phyloP scores from a whole-genome alignment of 2,113 vertebrate genomes.

The Lamprologus lemairii region DNA sequence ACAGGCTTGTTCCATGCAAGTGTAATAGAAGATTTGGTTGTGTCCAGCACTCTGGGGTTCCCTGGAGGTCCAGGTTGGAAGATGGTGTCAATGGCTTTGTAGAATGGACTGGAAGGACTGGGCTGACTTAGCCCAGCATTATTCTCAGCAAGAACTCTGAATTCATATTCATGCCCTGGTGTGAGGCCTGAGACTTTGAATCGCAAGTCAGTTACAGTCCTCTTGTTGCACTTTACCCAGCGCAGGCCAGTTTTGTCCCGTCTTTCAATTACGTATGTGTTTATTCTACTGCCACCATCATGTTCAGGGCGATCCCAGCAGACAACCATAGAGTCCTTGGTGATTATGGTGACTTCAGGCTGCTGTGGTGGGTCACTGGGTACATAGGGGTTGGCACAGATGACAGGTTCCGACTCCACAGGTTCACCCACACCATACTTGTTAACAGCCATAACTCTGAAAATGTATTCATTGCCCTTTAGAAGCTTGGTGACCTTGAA shows the following conservation, averaged over 20 bases:
- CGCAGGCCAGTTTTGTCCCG: conserved; percentile 89
- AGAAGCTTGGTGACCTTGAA: conserved; percentile 93
- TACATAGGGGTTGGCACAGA: conserved; percentile 88
- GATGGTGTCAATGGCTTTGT: conserved; percentile 91
- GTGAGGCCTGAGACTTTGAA: conserved; percentile 92
- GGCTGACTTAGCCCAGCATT: conserved; percentile 90
- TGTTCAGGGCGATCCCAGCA: conserved; percentile 95
- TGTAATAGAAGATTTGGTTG: conserved; percentile 91
- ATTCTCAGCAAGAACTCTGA: conserved; percentile 90
- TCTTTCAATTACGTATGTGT: conserved; percentile 90
- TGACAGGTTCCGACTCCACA: conserved; percentile 84
- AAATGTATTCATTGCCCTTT: conserved; percentile 95
- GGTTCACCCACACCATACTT: conserved; percentile 94
- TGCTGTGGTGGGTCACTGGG: conserved; percentile 85
- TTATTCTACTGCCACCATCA: conserved; percentile 91
- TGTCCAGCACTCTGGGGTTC: conserved; percentile 91
- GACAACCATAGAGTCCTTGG: conserved; percentile 95
- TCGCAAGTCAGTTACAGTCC: conserved; percentile 85
- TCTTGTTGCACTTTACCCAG: conserved; percentile 98
- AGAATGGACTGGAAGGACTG: conserved; percentile 85
- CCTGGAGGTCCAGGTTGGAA: conserved; percentile 95
- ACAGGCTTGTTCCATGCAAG: conserved; percentile 97
- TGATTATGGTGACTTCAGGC: conserved; percentile 90
- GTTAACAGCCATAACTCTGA: conserved; percentile 98
- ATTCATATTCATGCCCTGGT: conserved; percentile 93